A percentile compares a stretch with the other conserved stretches of the same genome.
Conservation (phyloP, 2,113 vertebrate species). For the Corythornis madagascariensis region DNA sequence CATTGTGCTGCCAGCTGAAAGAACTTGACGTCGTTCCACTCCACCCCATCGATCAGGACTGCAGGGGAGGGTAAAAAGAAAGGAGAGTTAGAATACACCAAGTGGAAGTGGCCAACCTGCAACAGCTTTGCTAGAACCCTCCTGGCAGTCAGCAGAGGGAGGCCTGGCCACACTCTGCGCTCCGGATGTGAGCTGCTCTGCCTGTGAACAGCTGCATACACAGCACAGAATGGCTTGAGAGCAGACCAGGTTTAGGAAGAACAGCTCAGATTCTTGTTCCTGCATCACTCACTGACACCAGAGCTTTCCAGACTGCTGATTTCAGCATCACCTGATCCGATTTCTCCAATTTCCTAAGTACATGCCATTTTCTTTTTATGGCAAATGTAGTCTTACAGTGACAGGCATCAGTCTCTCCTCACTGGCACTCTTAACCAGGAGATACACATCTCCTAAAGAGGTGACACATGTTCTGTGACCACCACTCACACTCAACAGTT, state of each 20-base stretch:
- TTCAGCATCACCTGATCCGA: background rate
- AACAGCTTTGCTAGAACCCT: background rate
- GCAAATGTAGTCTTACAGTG: background rate
- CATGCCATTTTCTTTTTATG: background rate
- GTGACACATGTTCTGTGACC: background rate
- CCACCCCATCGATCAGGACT: conserved; percentile 95
- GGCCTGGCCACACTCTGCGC: background rate
- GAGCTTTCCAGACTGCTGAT: background rate
- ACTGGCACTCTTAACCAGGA: background rate
- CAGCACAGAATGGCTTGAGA: rapidly evolving
- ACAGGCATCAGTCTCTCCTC: background rate
- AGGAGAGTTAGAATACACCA: background rate
- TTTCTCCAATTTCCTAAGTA: background rate
- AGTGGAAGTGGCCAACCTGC: background rate
- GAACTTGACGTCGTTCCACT: conserved; percentile 99
- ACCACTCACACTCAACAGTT: background rate
- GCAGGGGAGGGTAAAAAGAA: background rate
- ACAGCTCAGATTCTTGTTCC: background rate
- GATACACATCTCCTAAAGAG: background rate
- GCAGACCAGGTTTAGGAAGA: background rate
- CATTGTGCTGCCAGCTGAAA: conserved; percentile 98
- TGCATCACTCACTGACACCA: background rate
- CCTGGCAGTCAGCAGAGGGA: background rate
- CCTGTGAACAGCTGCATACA: background rate
- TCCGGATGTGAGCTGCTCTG: background rate